Base-by-base conservation (phyloP, 2,888 invertebrate species). In the Pimpla rufipes region DNA sequence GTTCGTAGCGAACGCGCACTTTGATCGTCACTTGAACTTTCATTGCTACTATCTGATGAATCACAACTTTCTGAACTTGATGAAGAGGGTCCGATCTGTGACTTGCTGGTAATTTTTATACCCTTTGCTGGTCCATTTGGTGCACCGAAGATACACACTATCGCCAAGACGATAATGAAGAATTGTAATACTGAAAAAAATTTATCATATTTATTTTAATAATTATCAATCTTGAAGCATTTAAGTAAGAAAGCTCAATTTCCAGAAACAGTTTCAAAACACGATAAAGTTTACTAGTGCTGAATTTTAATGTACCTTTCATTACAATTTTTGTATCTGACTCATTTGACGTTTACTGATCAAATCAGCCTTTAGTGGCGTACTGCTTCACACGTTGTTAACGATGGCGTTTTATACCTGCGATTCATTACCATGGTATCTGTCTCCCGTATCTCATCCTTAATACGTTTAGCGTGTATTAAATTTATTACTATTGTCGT, bases 401-500 rank as follows among this genome's bases (percentile, higher is more conserved):
- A 35, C 21, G 6, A 35, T 55, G n/a, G 57, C 80, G 21, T 75
- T 67, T 74, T 79, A 79, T 79, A 75, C 74, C 62, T 59, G 21
- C 18, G n/a, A 11, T 42, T 7, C 45, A 42, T 55, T 52, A 62
- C 23, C 62, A 75, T 68, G 62, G 10, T 64, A 11, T 64, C 45
- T 71, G 55, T 64, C 52, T 70, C 23, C 37, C 45, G 55, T 66
- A 57, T 67, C 50, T 21, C n/a, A 64, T 75, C 52, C 11, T 40
- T 59, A 59, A 40, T 52, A 57, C 23, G 73, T 47, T 18, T 52
- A 59, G 11, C 40, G 42, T 68, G 37, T 52, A 70, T 70, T 52
- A 83, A 80, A 85, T 83, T 77, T 83, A 85, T 85, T 52, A 82
- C 57, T 85, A 80, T 83, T 82, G 70, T 85, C 77, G 57, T 75